Conservation (phyloP, 1,140 invertebrate species). For the Scaptomyza graminum region DNA sequence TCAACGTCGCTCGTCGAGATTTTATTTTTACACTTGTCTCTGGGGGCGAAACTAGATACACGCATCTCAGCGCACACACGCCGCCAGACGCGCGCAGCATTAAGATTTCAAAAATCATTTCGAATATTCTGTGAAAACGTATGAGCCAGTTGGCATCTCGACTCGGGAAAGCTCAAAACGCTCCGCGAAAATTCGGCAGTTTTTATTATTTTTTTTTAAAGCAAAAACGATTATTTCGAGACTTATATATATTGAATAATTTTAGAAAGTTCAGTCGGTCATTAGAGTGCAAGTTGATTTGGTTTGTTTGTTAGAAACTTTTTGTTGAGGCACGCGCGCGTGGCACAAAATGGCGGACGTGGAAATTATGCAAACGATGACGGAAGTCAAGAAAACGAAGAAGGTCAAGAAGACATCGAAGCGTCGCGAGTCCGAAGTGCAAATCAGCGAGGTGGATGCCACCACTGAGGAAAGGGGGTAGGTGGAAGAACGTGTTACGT, state of each 20-base stretch:
- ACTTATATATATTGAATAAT: conserved; percentile 40
- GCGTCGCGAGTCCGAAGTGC: conserved; percentile 91
- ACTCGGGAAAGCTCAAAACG: conserved; percentile 68
- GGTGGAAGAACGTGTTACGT: conserved; percentile 86
- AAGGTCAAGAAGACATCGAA: conserved; percentile 95
- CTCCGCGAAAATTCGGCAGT: conserved; percentile 34
- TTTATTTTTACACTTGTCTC: conserved; percentile 80
- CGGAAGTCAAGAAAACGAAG: conserved; percentile 92
- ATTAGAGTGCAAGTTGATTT: conserved; percentile 53
- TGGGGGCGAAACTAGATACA: conserved; percentile 78
- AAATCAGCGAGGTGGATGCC: conserved; percentile 92
- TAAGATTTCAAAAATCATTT: conserved; percentile 56
- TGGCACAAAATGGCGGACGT: conserved; percentile 91
- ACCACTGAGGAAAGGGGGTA: conserved; percentile 90
- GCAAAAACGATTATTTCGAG: not conserved
- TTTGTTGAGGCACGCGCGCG: not conserved
- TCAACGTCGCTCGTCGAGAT: conserved; percentile 50
- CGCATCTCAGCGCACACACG: conserved; percentile 3
- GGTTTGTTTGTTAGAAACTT: not conserved
- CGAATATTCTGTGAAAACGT: conserved; percentile 66
- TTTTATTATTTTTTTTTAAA: not conserved
- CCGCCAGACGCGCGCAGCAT: conserved; percentile 20
- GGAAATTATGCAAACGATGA: conserved; percentile 92
- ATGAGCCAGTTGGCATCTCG: conserved; percentile 79
- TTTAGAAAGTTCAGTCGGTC: conserved; percentile 83